Evolutionary conservation across 2,888 invertebrate species (phyloP), one percentile per base, ranked within the genome.

Genomic region (Phengaris arion): DNA sequence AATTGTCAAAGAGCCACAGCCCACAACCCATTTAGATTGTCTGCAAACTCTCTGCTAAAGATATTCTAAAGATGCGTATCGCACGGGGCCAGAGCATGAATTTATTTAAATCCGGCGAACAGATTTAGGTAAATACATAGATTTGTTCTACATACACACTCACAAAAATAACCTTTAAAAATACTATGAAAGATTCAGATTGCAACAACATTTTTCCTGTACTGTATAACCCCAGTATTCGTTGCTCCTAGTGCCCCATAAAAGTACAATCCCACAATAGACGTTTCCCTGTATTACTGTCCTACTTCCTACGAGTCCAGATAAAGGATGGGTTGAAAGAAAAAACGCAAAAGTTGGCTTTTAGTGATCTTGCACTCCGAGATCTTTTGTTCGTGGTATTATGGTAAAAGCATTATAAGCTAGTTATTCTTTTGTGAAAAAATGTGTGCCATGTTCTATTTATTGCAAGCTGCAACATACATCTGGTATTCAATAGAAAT

Each of bases 291-390:
- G 22, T 52, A 51, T 52, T 51, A 52, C 70, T 70, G 70, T 70
- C 70, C 70, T 52, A 70, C 70, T 70, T 70, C 70, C 13, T 7
- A 69, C 46, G 35, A 35, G 35, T 2, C 46, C 22, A 69, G 69
- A 70, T 70, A 70, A 52, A 70, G 70, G 70, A 70, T 70, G 70
- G 52, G 51, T 15, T 22, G 51, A 70, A 69, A 69, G 48, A 46
- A 69, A 70, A 70, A 70, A 51, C 35, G 35, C 2, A 35, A 35
- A 35, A 35, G 70, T 12, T 22, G 51, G 69, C 70, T 51, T 70
- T 22, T 52, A 48, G 15, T 48, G 48, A 15, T 70, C 35, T 13
- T 48, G 69, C 69, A n/a, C 51, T 70, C 48, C 0, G 46, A 22
- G 6, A 12, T 48, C 48, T 51, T 69, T 69, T 69, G 48, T 69